A percentile compares a stretch with the other conserved stretches of the same genome.
Evolutionary conservation across 2,113 vertebrate genomes (phyloP).

Genomic region (Melanerpes formicivorus): DNA sequence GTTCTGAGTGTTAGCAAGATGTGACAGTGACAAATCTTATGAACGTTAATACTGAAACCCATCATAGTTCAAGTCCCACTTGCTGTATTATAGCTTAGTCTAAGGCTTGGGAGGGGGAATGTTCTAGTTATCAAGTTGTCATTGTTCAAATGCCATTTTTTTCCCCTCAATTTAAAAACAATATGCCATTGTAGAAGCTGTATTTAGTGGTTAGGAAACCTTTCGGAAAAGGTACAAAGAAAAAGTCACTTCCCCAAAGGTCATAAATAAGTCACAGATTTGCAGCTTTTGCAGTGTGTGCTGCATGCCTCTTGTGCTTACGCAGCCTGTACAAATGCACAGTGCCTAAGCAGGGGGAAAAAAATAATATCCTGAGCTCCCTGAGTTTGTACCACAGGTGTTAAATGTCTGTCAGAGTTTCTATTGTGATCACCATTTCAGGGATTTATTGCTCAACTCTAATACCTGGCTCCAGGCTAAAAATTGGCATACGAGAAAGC

Average conservation of each 20-base stretch:
- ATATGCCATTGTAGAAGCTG: not conserved
- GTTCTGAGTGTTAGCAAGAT: constrained; percentile 42
- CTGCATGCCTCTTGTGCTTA: not conserved
- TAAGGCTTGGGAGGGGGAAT: not conserved
- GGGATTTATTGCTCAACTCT: constrained; percentile 76
- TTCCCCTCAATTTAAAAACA: constrained; percentile 43
- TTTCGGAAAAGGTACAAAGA: not conserved
- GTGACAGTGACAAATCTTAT: constrained; percentile 66
- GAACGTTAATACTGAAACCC: constrained; percentile 54
- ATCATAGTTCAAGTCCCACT: constrained; percentile 56
- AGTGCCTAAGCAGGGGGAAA: not conserved
- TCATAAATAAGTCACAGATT: not conserved
- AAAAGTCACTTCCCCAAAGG: not conserved
- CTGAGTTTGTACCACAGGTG: constrained; percentile 34
- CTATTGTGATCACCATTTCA: constrained; percentile 63
- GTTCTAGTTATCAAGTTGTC: constrained; percentile 47
- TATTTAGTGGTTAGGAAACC: not conserved
- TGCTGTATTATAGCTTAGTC: constrained; percentile 28
- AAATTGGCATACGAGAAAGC: constrained; percentile 65
- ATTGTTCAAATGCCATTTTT: constrained; percentile 42
- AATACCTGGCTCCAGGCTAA: constrained; percentile 73
- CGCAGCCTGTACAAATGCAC: not conserved
- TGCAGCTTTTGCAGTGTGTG: not conserved
- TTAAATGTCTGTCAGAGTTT: constrained; percentile 70
- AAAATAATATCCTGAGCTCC: constrained; percentile 6